Percentiles rank a stretch among this genome's conserved stretches.
Evolutionary conservation across 2,797 vertebrate genomes (phyloP).

Genomic region (Myotis vivesi): DNA sequence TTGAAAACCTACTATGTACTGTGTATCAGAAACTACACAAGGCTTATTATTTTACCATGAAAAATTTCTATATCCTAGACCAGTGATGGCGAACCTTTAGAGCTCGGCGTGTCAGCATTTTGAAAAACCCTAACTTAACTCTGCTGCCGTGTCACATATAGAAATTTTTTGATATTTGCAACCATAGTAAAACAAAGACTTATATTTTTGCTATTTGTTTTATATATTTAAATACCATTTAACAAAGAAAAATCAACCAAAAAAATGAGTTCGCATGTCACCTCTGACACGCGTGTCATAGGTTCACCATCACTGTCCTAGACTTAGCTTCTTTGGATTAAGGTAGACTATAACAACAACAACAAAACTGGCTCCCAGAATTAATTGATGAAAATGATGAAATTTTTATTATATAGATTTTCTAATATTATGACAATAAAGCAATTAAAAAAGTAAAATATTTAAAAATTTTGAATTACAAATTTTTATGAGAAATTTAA

Average conservation of each 20-base stretch:
- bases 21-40: background rate
- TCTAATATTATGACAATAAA: background rate
- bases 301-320: background rate
- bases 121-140: no score
- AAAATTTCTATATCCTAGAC: background rate
- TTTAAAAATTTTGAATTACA: background rate
- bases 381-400: constrained; percentile 10
- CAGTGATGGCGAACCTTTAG: no score
- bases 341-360: background rate
- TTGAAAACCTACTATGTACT: background rate
- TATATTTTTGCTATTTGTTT: no score
- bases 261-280: no score
- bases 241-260: no score
- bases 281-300: no score
- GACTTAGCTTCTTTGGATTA: background rate
- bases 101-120: no score
- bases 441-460: background rate
- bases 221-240: no score
- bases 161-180: no score
- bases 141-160: no score
- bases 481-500: background rate
- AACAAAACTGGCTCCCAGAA: background rate
- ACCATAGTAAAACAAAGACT: no score
- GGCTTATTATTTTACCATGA: background rate
- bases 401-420: background rate